phyloP scores from a whole-genome alignment of 2,113 vertebrate genomes.

The Proterorhinus semilunaris region DNA sequence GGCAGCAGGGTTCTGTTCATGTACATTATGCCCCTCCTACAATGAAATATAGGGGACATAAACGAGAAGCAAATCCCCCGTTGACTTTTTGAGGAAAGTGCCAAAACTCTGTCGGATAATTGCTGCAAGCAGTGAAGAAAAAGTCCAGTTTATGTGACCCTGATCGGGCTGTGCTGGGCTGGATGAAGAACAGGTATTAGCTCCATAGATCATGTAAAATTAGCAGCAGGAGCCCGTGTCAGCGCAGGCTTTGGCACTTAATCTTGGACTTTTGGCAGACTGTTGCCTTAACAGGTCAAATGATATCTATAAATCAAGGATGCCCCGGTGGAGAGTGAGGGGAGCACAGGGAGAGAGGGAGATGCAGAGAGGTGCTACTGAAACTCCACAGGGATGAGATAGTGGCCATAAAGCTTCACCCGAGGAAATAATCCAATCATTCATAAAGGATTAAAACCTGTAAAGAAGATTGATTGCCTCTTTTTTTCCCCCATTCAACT shows the following conservation, averaged over 20 bases:
- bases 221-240: constrained; percentile 79
- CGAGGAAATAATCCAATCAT: constrained; percentile 79
- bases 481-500: constrained; percentile 67
- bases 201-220: constrained; percentile 82
- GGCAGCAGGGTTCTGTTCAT: constrained; percentile 10
- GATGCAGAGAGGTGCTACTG: constrained; percentile 43
- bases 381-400: constrained; percentile 71
- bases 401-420: constrained; percentile 71
- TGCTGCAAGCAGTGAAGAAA: constrained; percentile 50
- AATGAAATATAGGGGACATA: constrained; percentile 36
- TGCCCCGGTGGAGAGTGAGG: constrained; percentile 56
- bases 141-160: constrained; percentile 46
- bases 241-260: constrained; percentile 77
- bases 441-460: constrained; percentile 79
- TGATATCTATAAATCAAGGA: constrained; percentile 82
- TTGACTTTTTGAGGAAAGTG: constrained; percentile 34
- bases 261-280: constrained; percentile 83
- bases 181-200: constrained; percentile 75
- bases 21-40: constrained; percentile 29
- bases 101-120: constrained; percentile 51
- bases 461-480: constrained; percentile 79
- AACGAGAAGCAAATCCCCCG: constrained; percentile 36
- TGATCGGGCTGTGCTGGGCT: constrained; percentile 49
- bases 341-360: constrained; percentile 37
- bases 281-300: constrained; percentile 84